Base-by-base conservation (phyloP, 2,113 vertebrate genomes). In the Fregata magnificens region DNA sequence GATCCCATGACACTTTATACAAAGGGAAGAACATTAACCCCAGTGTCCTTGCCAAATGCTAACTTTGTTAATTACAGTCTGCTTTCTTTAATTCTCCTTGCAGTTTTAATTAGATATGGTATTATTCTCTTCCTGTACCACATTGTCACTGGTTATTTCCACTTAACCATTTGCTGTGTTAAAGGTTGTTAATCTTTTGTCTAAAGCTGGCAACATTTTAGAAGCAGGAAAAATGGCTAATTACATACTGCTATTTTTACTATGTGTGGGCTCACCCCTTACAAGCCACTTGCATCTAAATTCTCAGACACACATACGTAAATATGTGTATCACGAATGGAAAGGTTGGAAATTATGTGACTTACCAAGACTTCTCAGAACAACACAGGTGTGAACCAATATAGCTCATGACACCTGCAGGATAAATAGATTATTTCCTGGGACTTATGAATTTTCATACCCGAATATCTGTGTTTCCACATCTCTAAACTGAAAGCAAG, bases 51-150 rank as follows among this genome's bases (percentile, higher is more conserved):
- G 88, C 82, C 86, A 86, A 94, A 95, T 47, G 61, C 79, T 95
- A 95, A 94, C 85, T 95, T 87, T 0, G 3, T 85, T 95, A 96
- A 92, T 96, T 96, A 95, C 49, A 82, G 88, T 80, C 73, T 91
- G 53, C 85, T 93, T 95, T 95, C 86, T 90, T 93, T 94, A 91
- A 93, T 88, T 78, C 73, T 96, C 36, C 78, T 93, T 88, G 86
- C 47, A 78, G 55, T 89, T 95, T 95, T 95, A 90, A 94, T 96
- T 88, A 91, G 93, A 90, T 59, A 86, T 78, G 24, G 67, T 89
- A 91, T 87, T 97, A 88, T 97, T 91, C 69, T 91, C 31, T 92
- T 95, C 59, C 77, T 90, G 50, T 69, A 72, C 49, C 49, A 34
- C 78, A 82, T n/a, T 93, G 84, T 96, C 87, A 90, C 40, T 92